Percentiles rank a stretch among this genome's conserved stretches.
These are phyloP conservation scores for Echeneis naucrates DNA, from an alignment of 2,797 vertebrate genomes.

Conservation along the genomic window DNA sequence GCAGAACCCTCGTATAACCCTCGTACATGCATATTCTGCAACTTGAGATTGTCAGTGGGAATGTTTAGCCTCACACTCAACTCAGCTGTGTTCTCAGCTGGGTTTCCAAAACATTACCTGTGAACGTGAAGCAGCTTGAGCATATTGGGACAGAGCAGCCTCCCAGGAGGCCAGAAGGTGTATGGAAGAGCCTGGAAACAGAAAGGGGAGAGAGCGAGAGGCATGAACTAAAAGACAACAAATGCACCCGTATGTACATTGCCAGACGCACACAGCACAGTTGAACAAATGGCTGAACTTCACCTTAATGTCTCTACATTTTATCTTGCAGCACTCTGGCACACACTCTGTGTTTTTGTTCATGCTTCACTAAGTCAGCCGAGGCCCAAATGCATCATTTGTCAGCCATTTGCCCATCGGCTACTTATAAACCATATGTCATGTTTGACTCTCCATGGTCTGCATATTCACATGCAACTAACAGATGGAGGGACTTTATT, in stretches of 20 bases:
- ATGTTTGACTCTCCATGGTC: conserved; percentile 9
- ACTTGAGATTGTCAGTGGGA: neutral
- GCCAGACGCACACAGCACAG: conserved; percentile 10
- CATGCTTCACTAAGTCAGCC: conserved; percentile 21
- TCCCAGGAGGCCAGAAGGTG: conserved; percentile 46
- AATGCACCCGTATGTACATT: neutral
- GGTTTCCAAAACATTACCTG: neutral
- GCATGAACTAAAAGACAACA: conserved; percentile 3
- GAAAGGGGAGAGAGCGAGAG: conserved; percentile 31
- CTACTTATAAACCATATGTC: conserved; percentile 49
- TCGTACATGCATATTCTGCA: too few species aligned
- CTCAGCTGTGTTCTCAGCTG: neutral
- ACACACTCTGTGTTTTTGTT: conserved; percentile 9
- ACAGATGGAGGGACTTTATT: conserved; percentile 46
- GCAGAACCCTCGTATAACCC: neutral
- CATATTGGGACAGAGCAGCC: conserved; percentile 28
- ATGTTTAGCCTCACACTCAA: neutral
- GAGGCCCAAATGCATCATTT: conserved; percentile 27
- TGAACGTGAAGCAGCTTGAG: conserved; percentile 10
- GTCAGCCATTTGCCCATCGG: conserved; percentile 45
- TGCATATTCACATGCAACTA: conserved; percentile 20
- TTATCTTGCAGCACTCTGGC: conserved; percentile 4
- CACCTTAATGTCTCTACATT: neutral
- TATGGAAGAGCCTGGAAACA: conserved; percentile 33
- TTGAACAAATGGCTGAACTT: neutral